Evolutionary conservation across 2,888 invertebrate species (phyloP), one percentile per base, ranked within the genome.

Genomic region (Lasioglossum figueresi): DNA sequence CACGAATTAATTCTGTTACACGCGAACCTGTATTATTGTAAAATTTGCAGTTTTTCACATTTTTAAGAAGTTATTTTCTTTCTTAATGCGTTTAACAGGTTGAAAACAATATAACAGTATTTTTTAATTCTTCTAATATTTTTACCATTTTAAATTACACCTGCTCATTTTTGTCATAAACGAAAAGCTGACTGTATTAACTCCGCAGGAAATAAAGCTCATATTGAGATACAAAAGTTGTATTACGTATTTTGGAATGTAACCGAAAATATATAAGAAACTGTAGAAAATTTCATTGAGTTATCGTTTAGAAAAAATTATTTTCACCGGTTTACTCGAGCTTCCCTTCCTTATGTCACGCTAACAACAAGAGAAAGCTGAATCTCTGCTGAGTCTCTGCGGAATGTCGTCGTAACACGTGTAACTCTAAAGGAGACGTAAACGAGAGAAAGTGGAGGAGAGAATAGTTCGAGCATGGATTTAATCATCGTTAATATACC

Each of bases 401-500:
- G 27, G 14, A 31, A 16, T 31, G 59, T 5, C 59, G 27, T 59
- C 59, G 59, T 34, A 34, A 34, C 66, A 16, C 5, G 16, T 23
- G 6, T 19, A 31, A 34, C 19, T 23, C 16, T 8, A 12, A 37
- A 4, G 3, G n/a, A 56, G 68, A 68, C 68, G 31, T 19, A 31
- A 63, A 31, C 63, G 70, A 68, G 37, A 68, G 68, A 68, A 37
- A 37, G 68, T 23, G 68, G 68, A 10, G 37, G 68, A 88, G 83
- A 90, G 83, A 90, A 91, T 88, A 91, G 89, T 91, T 91, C 91
- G 92, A 93, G 89, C 87, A 90, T 90, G 90, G 89, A 92, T 92
- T 16, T 80, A 87, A 89, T 89, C 78, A 76, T 87, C 72, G 79
- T 82, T 88, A 89, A 88, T 86, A 43, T 70, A 87, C 79, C 86